Evolutionary conservation across 2,113 vertebrate species (phyloP).

Genomic region (Hirundichthys speculiger): DNA sequence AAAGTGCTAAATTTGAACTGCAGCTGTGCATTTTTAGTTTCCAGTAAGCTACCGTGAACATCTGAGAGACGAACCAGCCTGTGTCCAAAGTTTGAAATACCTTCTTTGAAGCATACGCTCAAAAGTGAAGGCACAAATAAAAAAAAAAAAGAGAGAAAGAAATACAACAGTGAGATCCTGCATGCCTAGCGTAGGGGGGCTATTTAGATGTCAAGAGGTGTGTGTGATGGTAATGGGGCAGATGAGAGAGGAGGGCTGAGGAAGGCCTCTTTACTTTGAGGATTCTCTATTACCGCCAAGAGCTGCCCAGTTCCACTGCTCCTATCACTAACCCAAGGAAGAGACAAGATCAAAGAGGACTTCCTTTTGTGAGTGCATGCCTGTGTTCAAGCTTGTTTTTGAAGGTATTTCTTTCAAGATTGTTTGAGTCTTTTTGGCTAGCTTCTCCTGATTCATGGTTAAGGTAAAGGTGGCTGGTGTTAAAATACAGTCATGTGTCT

Average conservation of each 20-base stretch:
- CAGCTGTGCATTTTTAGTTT: conserved; percentile 2
- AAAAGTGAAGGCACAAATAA: conserved; percentile 50
- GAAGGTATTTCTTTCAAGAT: not conserved
- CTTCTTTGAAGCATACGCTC: conserved; percentile 26
- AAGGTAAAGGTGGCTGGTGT: not conserved
- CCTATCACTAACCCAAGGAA: conserved; percentile 27
- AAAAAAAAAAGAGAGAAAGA: not conserved
- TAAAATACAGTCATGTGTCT: not conserved
- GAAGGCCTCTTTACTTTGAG: conserved; percentile 69
- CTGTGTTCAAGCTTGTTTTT: conserved; percentile 25
- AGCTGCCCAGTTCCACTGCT: conserved; percentile 41
- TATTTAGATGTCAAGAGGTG: conserved; percentile 77
- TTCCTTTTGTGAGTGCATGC: conserved; percentile 24
- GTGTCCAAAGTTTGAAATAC: conserved; percentile 12
- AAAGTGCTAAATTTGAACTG: no score
- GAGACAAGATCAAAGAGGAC: conserved; percentile 55
- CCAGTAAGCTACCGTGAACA: conserved; percentile 21
- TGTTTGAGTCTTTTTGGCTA: not conserved
- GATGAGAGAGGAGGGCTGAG: conserved; percentile 71
- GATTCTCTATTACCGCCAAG: conserved; percentile 53
- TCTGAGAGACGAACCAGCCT: not conserved
- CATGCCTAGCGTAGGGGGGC: conserved; percentile 58
- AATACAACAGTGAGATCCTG: conserved; percentile 35
- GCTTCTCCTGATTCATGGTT: not conserved
- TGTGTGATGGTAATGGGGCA: conserved; percentile 75